Percentiles rank a stretch among this genome's conserved stretches.
Conservation (phyloP, 2,113 vertebrate species). For the Ellobius talpinus region DNA sequence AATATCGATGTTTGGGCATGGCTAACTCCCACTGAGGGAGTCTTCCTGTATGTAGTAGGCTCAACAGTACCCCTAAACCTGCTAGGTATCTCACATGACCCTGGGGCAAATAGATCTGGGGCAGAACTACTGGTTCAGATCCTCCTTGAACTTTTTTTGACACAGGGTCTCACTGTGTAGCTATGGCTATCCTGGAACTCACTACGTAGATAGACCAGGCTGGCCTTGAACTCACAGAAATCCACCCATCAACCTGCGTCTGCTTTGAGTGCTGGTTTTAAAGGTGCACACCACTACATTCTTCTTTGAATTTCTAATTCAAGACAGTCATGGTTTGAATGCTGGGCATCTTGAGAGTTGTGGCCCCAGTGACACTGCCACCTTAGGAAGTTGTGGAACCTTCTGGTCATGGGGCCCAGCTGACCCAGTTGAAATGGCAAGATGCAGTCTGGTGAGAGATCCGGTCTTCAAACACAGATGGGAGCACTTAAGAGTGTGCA, state of each 20-base stretch:
- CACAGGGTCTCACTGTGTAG: not conserved
- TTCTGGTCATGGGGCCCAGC: not conserved
- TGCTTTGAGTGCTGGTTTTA: not conserved
- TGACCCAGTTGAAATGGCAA: not conserved
- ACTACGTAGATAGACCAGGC: not conserved
- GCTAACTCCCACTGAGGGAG: not conserved
- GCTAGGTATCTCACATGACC: not conserved
- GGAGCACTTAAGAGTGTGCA: not conserved
- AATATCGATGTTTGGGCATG: too few relatives aligned
- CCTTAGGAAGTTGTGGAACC: not conserved
- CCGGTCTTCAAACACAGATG: not conserved
- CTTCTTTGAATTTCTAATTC: not conserved
- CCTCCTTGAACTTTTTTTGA: not conserved
- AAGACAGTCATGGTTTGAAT: not conserved
- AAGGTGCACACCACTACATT: not conserved
- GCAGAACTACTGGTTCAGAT: not conserved
- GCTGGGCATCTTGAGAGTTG: not conserved
- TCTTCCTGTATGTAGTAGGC: not conserved
- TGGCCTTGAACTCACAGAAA: not conserved
- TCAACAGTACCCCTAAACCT: not conserved
- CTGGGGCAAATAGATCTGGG: not conserved
- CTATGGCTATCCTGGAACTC: not conserved
- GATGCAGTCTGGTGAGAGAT: not conserved
- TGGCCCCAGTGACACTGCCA: too few relatives aligned
- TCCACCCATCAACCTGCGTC: not conserved